Evolutionary conservation across 2,888 invertebrate genomes (phyloP).

Genomic region (Cerastis leucographa): DNA sequence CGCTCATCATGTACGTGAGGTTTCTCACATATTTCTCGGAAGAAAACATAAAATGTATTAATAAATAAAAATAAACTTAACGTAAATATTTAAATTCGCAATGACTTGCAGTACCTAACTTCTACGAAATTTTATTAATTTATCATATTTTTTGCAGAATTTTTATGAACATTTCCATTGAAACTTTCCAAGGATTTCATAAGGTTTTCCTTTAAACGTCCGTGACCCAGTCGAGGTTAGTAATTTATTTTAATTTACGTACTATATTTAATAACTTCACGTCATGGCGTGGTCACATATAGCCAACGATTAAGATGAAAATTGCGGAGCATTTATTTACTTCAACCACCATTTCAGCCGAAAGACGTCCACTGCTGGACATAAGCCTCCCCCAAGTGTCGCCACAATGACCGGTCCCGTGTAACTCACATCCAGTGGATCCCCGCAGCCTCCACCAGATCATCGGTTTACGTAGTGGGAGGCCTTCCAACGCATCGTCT

Average conservation of each 20-base stretch:
- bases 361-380: too few relatives aligned
- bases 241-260: slow-evolving; percentile 2
- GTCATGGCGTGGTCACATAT: not conserved
- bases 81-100: slow-evolving; percentile 36
- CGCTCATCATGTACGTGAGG: slow-evolving; percentile 11
- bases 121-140: slow-evolving; percentile 42
- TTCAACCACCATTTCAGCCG: too few relatives aligned
- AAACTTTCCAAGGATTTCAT: slow-evolving; percentile 16
- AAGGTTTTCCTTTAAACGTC: slow-evolving; percentile 34
- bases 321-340: not conserved
- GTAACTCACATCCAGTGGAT: too few relatives aligned
- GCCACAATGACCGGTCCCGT: too few relatives aligned
- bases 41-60: too few relatives aligned
- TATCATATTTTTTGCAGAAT: slow-evolving; percentile 14
- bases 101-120: slow-evolving; percentile 17
- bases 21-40: slow-evolving; percentile 29
- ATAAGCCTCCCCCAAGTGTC: too few relatives aligned
- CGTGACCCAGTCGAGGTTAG: slow-evolving; percentile 13
- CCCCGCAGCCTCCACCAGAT: too few relatives aligned
- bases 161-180: slow-evolving; percentile 10
- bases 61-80: not conserved
- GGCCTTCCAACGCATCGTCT: too few relatives aligned
- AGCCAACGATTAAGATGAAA: not conserved
- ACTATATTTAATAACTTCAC: not conserved
- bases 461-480: too few relatives aligned